These are phyloP conservation scores for Fringilla coelebs DNA, from an alignment of 2,797 vertebrate genomes.

Conservation along the genomic window DNA sequence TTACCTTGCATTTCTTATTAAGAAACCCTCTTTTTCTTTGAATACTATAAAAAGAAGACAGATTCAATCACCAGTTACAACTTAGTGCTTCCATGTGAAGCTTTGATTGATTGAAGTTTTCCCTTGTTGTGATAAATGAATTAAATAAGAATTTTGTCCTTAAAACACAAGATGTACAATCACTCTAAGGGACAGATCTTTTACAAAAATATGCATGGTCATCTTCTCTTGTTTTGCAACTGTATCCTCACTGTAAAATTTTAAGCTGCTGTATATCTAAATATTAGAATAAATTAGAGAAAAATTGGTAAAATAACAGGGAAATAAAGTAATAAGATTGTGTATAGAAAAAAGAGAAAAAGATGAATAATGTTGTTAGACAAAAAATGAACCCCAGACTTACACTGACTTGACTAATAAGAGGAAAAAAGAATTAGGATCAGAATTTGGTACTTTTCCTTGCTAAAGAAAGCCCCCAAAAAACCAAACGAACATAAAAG, in stretches of 20 bases:
- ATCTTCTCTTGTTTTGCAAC: not conserved
- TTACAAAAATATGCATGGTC: not conserved
- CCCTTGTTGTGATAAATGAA: not conserved
- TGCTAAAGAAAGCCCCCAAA: rapidly evolving
- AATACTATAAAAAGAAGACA: not conserved
- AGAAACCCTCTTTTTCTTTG: not conserved
- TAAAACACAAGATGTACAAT: not conserved
- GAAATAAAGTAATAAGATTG: not conserved
- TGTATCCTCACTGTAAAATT: not conserved
- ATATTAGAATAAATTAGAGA: not conserved
- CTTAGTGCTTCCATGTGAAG: not conserved
- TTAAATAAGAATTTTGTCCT: not conserved
- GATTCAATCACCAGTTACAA: not conserved
- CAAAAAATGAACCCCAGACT: not conserved
- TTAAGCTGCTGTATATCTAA: not conserved
- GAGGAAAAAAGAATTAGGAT: not conserved
- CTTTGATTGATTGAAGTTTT: not conserved
- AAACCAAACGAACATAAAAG: not conserved
- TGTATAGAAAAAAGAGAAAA: not conserved
- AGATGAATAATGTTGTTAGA: not conserved
- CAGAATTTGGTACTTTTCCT: not conserved
- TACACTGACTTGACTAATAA: not conserved
- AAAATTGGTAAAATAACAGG: not conserved
- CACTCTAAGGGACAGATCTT: not conserved
- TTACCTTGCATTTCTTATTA: not conserved